Percentiles rank a stretch among this genome's conserved stretches.
Evolutionary conservation across 2,113 vertebrate species (phyloP).

Genomic region (Microcebus griseorufus): DNA sequence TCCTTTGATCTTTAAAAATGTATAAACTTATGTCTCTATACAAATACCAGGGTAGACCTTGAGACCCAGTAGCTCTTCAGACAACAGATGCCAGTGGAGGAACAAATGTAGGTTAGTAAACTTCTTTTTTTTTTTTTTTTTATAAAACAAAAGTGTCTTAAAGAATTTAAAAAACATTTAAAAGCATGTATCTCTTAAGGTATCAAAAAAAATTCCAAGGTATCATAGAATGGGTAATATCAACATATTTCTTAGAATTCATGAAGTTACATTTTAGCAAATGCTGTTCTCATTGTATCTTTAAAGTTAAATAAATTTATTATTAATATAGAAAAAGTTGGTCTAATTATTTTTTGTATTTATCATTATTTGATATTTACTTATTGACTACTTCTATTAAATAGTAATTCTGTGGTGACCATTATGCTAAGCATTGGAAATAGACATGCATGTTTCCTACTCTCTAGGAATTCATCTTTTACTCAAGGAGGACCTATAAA

Average conservation of each 20-base stretch:
- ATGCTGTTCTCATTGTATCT: neutral
- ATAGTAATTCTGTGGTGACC: neutral
- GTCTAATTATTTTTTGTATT: neutral
- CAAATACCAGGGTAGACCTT: neutral
- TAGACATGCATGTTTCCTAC: neutral
- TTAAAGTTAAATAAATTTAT: neutral
- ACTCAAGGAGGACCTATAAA: neutral
- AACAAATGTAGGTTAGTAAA: neutral
- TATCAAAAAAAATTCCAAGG: neutral
- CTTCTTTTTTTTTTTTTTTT: neutral
- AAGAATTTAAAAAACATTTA: neutral
- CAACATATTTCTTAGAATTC: neutral
- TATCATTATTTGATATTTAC: neutral
- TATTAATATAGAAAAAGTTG: neutral
- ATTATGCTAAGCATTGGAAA: neutral
- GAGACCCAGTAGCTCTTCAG: neutral
- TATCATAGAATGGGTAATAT: neutral
- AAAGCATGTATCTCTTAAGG: neutral
- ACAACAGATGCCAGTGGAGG: rapidly evolving
- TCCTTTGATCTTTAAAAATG: neutral
- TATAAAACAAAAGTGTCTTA: neutral
- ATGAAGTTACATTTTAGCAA: neutral
- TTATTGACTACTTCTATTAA: neutral
- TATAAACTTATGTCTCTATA: neutral
- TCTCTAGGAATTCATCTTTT: neutral